Evolutionary conservation across 2,797 vertebrate species (phyloP), one percentile per base, ranked within the genome.

Genomic region (Glossophaga mutica): DNA sequence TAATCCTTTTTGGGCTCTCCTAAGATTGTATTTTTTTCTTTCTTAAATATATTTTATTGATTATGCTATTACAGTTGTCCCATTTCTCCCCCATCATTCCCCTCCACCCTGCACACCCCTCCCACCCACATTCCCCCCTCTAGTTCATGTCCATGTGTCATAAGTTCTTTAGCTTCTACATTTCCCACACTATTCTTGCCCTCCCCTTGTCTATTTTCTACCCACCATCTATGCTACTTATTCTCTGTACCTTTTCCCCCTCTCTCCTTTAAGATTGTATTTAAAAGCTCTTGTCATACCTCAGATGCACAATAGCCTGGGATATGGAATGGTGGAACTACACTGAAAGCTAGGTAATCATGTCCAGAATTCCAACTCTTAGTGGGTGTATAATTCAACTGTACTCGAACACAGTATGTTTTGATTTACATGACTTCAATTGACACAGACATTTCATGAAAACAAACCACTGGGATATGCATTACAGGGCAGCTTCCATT

Each of bases 401-500:
- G 9, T 88, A 3, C 37, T 24, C 22, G 57, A 87, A 10, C 9
- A 67, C 9, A 32, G 44, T 59, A 67, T 65, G 4, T 71, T 6
- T 39, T 97, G 70, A 87, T 52, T 81, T 97, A 59, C 79, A 32
- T 78, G 34, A n/a, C 42, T 95, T 90, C 19, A 34, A 19, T 48
- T 50, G 9, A 85, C 83, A 87, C 26, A 50, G 50, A 57, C 42
- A 91, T 70, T 73, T 70, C 55, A 67, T 50, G 6, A 44, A 67
- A 82, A 68, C 96, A 55, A 94, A 91, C 74, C 2, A 73, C n/a
- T 70, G 74, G 26, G 48, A 93, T 78, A 96, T 79, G 18, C 93
- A 90, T 92, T 86, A 32, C 59, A 59, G 94, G 81, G 74, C 7
- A 67, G 70, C 34, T 96, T 93, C 57, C 85, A 97, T 94, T 24